Percentiles rank a stretch among this genome's conserved stretches.
Conservation (phyloP, 2,888 invertebrate species). For the Gymnocheta viridis region DNA sequence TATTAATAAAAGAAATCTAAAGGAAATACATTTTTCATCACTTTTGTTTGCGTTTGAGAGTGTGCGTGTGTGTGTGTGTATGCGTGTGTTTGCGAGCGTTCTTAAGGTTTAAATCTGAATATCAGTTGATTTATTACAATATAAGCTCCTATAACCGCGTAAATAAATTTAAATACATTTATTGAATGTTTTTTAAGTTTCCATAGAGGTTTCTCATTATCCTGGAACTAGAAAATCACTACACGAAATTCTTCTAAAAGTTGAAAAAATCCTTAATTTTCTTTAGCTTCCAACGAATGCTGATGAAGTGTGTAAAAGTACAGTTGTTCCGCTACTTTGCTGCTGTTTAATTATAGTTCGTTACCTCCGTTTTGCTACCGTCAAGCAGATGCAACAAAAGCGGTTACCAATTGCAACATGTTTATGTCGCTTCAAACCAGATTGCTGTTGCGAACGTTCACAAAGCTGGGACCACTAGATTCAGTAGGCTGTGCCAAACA, state of each 20-base stretch:
- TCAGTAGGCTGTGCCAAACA: no score
- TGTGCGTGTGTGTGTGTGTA: not conserved
- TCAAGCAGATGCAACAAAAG: no score
- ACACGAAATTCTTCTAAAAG: not conserved
- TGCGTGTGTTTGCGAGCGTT: not conserved
- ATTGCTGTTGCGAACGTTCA: no score
- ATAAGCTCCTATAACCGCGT: not conserved
- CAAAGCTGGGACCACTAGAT: no score
- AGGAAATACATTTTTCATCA: conserved; percentile 28
- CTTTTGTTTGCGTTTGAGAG: not conserved
- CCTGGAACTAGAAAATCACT: not conserved
- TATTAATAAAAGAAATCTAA: conserved; percentile 2
- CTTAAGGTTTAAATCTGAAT: not conserved
- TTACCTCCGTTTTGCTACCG: no score
- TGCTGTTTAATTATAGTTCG: no score
- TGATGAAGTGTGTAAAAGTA: no score
- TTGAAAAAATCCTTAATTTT: not conserved
- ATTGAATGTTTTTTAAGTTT: not conserved
- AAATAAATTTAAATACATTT: not conserved
- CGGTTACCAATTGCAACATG: no score
- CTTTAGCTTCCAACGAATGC: no score
- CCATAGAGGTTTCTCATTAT: not conserved
- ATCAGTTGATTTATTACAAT: not conserved
- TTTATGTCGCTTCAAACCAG: no score
- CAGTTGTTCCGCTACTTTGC: no score